These are phyloP conservation scores for Trichogramma evanescens DNA, from an alignment of 2,888 invertebrate species.

Conservation along the genomic window DNA sequence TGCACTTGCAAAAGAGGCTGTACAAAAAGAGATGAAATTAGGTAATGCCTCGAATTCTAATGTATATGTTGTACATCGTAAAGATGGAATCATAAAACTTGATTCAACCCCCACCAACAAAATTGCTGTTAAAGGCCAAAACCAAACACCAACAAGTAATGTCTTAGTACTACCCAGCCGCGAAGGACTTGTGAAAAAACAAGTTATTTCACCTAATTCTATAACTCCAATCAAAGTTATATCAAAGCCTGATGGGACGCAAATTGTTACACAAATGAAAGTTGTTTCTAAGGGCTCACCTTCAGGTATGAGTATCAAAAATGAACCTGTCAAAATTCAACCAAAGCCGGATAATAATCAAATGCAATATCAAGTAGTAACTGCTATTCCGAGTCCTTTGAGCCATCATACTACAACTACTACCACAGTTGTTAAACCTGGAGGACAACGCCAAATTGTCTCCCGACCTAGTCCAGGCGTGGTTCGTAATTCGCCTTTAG, in stretches of 20 bases:
- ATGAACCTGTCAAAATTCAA: constrained; percentile 43
- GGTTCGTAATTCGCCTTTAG: not conserved
- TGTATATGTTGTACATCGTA: constrained; percentile 71
- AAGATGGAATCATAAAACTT: constrained; percentile 66
- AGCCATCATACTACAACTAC: constrained; percentile 29
- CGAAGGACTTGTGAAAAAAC: constrained; percentile 38
- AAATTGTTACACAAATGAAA: constrained; percentile 45
- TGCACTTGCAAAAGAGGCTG: constrained; percentile 55
- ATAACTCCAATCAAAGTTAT: constrained; percentile 43
- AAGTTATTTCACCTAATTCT: constrained; percentile 35
- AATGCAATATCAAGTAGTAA: constrained; percentile 42
- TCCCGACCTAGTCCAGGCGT: constrained; percentile 28
- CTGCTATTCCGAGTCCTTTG: constrained; percentile 38
- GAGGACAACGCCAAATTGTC: constrained; percentile 4
- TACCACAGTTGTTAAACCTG: constrained; percentile 10
- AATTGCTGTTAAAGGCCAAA: constrained; percentile 49
- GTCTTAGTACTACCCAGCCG: constrained; percentile 45
- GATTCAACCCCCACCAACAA: constrained; percentile 56
- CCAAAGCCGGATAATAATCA: constrained; percentile 43
- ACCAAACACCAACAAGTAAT: constrained; percentile 41
- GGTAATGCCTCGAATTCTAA: constrained; percentile 47
- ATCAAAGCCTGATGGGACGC: constrained; percentile 43
- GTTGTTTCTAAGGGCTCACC: constrained; percentile 37
- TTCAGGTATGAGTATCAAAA: constrained; percentile 30
- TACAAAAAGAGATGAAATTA: no score